These are phyloP conservation scores for Chelonus formosanus DNA, from an alignment of 2,888 invertebrate species.

Conservation along the genomic window DNA sequence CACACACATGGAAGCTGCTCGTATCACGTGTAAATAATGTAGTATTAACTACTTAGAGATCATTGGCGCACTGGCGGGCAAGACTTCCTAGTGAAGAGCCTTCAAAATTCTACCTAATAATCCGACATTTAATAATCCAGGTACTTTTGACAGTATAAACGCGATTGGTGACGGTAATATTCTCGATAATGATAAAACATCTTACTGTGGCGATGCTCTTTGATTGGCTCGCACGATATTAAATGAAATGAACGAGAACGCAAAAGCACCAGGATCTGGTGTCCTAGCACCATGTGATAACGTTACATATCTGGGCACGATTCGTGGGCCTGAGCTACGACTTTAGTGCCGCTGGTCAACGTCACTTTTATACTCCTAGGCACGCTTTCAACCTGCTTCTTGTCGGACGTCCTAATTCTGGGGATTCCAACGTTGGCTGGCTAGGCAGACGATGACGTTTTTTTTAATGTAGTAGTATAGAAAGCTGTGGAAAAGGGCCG, in stretches of 20 bases:
- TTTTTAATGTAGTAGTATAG: constrained; percentile 28
- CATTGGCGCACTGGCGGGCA: constrained; percentile 34
- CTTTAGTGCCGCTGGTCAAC: constrained; percentile 33
- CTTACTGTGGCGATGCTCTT: neutral
- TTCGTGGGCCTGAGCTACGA: constrained; percentile 48
- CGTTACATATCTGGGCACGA: constrained; percentile 45
- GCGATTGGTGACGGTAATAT: constrained; percentile 23
- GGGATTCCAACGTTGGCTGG: constrained; percentile 54
- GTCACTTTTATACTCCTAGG: constrained; percentile 9
- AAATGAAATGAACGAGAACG: constrained; percentile 14
- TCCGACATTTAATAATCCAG: constrained; percentile 40
- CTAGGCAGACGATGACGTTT: constrained; percentile 57
- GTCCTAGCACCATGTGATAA: constrained; percentile 48
- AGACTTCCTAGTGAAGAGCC: constrained; percentile 22
- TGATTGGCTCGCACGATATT: neutral
- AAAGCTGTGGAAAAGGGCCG: constrained; percentile 38
- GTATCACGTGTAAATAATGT: constrained; percentile 24
- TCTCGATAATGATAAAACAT: constrained; percentile 20
- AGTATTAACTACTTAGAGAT: constrained; percentile 39
- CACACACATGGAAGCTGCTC: constrained; percentile 18
- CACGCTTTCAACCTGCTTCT: constrained; percentile 18
- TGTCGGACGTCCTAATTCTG: constrained; percentile 9
- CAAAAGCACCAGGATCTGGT: constrained; percentile 16
- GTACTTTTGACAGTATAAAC: constrained; percentile 41
- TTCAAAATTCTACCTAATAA: constrained; percentile 36